These are phyloP conservation scores for Margarornis squamiger DNA, from an alignment of 2,797 vertebrate species.

Conservation along the genomic window DNA sequence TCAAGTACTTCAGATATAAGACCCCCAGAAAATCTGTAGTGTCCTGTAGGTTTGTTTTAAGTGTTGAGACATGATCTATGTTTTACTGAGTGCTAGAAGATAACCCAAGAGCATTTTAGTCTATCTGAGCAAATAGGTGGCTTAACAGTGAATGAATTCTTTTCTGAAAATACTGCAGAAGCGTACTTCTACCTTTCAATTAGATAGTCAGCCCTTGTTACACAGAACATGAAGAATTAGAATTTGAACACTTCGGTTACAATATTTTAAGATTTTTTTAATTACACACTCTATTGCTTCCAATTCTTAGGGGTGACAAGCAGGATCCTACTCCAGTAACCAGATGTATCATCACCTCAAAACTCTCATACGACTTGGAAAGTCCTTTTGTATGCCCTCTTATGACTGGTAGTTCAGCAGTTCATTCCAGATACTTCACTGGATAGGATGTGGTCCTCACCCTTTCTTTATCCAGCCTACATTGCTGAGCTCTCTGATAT, in stretches of 20 bases:
- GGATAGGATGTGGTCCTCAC: background rate
- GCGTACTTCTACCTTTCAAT: background rate
- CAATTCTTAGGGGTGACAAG: background rate
- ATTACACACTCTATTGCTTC: background rate
- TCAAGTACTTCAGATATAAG: background rate
- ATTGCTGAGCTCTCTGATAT: background rate
- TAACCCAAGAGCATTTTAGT: background rate
- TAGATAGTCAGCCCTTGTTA: background rate
- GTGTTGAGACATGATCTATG: background rate
- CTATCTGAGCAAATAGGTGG: background rate
- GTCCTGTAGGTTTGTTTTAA: background rate
- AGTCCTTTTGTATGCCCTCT: background rate
- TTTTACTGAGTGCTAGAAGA: background rate
- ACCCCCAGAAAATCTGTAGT: background rate
- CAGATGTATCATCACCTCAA: background rate
- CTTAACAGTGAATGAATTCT: background rate
- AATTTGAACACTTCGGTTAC: background rate
- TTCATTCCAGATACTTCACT: background rate
- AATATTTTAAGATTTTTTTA: background rate
- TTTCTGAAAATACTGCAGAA: background rate
- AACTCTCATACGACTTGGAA: background rate
- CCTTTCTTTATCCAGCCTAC: background rate
- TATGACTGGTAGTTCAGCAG: background rate
- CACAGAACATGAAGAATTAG: background rate
- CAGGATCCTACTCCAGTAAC: background rate